A percentile compares a stretch with the other conserved stretches of the same genome.
phyloP scores from a whole-genome alignment of 2,113 vertebrate species.

The Chionis minor region DNA sequence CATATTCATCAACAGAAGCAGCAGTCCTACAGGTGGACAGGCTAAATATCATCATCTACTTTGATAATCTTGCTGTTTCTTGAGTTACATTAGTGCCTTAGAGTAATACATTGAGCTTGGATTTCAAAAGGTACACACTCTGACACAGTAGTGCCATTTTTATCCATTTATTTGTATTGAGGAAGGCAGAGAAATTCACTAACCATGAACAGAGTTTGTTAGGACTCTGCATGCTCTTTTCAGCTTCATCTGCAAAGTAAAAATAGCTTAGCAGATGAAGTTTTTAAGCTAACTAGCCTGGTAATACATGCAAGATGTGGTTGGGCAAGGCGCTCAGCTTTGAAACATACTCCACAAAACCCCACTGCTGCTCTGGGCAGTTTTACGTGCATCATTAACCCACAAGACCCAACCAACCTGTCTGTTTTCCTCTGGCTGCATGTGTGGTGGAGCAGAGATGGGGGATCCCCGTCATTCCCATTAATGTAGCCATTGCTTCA shows the following conservation, averaged over 20 bases:
- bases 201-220: neutral
- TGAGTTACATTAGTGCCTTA: neutral
- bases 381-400: neutral
- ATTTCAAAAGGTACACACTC: neutral
- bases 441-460: neutral
- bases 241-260: neutral
- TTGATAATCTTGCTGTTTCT: neutral
- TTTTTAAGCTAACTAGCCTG: neutral
- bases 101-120: neutral
- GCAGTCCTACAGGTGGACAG: neutral
- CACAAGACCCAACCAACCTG: neutral
- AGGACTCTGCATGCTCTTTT: neutral
- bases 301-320: neutral
- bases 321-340: neutral
- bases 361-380: neutral
- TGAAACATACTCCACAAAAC: neutral
- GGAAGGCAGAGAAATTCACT: neutral
- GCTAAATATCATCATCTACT: neutral
- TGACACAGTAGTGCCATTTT: neutral
- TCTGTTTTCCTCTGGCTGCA: neutral
- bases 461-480: neutral
- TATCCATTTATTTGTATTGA: neutral
- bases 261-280: neutral
- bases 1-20: neutral
- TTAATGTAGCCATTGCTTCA: neutral